These are phyloP conservation scores for Notarius lentiginosus DNA, from an alignment of 2,113 vertebrate genomes.

Conservation along the genomic window DNA sequence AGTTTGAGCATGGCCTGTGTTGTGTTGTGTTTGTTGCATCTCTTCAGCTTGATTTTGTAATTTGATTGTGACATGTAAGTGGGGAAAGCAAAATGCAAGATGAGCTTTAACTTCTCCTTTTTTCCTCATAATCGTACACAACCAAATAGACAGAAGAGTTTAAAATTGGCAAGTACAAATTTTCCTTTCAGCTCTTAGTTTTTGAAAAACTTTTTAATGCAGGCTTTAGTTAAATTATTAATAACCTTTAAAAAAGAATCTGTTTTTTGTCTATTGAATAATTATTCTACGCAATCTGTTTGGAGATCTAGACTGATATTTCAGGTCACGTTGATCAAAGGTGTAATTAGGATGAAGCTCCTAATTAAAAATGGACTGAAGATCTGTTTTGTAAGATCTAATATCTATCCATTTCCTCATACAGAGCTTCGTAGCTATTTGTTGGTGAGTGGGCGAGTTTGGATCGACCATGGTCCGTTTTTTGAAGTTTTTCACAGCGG, in stretches of 20 bases:
- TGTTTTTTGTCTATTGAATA: background rate
- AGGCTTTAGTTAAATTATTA: background rate
- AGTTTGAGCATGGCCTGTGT: background rate
- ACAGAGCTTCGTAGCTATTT: background rate
- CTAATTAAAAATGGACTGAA: background rate
- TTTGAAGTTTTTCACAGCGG: slow-evolving; percentile 86
- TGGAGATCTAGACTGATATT: background rate
- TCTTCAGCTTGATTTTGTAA: background rate
- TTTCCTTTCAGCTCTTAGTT: background rate
- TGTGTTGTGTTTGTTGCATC: background rate
- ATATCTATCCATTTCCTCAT: background rate
- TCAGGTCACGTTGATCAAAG: background rate
- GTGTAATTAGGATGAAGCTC: background rate
- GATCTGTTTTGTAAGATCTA: background rate
- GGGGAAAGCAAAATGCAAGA: background rate
- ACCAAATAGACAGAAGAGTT: background rate
- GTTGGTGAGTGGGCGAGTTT: background rate
- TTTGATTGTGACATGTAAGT: background rate
- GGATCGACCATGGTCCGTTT: slow-evolving; percentile 77
- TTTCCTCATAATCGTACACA: background rate
- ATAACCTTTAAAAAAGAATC: background rate
- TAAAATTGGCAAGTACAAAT: background rate
- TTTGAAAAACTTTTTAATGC: background rate
- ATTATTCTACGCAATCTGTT: background rate
- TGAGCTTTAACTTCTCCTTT: background rate